These are phyloP conservation scores for Oxystoma pomonae DNA, from an alignment of 2,888 invertebrate species.

Conservation along the genomic window DNA sequence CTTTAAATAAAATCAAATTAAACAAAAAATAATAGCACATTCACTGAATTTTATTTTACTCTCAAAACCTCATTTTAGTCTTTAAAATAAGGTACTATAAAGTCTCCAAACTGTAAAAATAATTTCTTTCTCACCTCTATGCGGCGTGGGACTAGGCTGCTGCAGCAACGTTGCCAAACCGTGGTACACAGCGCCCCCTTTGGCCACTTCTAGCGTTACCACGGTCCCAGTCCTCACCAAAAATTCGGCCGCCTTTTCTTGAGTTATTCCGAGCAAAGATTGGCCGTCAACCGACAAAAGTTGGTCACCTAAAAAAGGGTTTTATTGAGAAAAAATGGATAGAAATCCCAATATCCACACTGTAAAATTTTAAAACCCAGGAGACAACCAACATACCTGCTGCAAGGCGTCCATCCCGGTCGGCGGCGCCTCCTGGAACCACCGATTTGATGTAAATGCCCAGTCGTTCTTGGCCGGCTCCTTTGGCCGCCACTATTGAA, in stretches of 20 bases:
- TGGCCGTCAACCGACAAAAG: slow-evolving; percentile 95
- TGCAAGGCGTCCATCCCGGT: slow-evolving; percentile 88
- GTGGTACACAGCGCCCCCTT: slow-evolving; percentile 96
- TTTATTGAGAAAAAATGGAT: not conserved
- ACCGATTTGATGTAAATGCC: slow-evolving; percentile 99
- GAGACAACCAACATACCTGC: too few species aligned
- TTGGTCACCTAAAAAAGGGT: slow-evolving; percentile 68
- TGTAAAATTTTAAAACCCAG: too few species aligned
- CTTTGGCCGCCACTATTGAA: slow-evolving; percentile 96
- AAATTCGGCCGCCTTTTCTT: slow-evolving; percentile 90
- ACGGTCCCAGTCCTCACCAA: slow-evolving; percentile 91
- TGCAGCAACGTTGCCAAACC: slow-evolving; percentile 90
- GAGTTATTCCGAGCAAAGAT: slow-evolving; percentile 67
- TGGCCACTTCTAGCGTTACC: slow-evolving; percentile 93
- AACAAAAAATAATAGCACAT: not conserved
- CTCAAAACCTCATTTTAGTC: too few species aligned
- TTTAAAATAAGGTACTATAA: too few species aligned
- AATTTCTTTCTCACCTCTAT: slow-evolving; percentile 57
- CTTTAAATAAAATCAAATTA: too few species aligned
- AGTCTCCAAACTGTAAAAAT: not conserved
- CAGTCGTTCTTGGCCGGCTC: slow-evolving; percentile 54
- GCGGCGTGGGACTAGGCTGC: slow-evolving; percentile 82
- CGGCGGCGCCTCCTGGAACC: slow-evolving; percentile 89
- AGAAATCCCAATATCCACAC: too few species aligned
- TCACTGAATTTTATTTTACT: not conserved